Percentiles rank a stretch among this genome's conserved stretches.
Evolutionary conservation across 2,113 vertebrate species (phyloP).

Genomic region (Orthonyx spaldingii): DNA sequence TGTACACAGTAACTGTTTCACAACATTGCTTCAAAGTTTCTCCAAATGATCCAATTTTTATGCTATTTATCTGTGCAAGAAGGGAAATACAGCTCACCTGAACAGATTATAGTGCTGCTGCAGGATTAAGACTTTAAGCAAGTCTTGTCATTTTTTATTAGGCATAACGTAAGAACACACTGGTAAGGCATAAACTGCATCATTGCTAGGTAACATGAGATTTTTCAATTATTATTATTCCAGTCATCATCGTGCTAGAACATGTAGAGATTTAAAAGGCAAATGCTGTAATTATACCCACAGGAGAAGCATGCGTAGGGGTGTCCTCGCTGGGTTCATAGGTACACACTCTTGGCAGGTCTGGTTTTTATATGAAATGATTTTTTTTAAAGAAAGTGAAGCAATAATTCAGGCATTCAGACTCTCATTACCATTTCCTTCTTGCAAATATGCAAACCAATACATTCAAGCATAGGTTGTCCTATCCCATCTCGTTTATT

Average conservation of each 20-base stretch:
- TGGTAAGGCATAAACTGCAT: background rate
- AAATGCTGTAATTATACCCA: slow-evolving; percentile 36
- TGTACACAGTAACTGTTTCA: background rate
- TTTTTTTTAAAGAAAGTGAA: background rate
- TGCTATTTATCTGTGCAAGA: background rate
- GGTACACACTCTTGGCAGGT: background rate
- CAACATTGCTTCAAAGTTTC: background rate
- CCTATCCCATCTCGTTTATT: background rate
- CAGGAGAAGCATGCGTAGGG: background rate
- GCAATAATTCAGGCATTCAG: background rate
- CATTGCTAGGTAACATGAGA: slow-evolving; percentile 22
- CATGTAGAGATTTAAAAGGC: slow-evolving; percentile 29
- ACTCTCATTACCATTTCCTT: background rate
- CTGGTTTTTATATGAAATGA: background rate
- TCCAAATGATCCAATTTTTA: background rate
- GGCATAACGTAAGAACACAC: background rate
- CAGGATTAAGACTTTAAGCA: slow-evolving; percentile 33
- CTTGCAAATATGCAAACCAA: background rate
- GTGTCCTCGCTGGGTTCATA: background rate
- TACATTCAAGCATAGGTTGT: background rate
- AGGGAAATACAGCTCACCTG: slow-evolving; percentile 18
- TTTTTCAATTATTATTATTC: slow-evolving; percentile 36
- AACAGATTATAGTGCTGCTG: background rate
- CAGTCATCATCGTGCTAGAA: background rate
- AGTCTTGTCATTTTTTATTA: slow-evolving; percentile 42